Percentiles rank a stretch among this genome's conserved stretches.
These are phyloP conservation scores for Pipistrellus pipistrellus DNA, from an alignment of 2,797 vertebrate species.

Conservation along the genomic window DNA sequence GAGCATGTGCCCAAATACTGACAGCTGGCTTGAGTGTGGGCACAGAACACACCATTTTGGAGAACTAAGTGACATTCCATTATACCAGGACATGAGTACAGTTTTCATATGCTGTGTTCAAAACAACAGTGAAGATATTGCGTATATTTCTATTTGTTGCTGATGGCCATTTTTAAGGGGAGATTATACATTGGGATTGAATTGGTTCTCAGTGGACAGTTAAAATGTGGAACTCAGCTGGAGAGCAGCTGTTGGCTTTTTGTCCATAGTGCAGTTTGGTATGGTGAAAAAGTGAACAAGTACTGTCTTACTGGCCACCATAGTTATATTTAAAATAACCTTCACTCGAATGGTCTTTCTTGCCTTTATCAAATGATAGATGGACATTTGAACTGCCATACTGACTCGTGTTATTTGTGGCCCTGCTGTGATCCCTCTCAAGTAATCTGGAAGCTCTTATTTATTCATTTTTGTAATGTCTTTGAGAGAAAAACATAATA, in stretches of 20 bases:
- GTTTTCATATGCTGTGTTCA: not conserved
- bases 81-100: not conserved
- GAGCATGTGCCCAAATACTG: not conserved
- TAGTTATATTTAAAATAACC: not conserved
- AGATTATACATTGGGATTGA: not conserved
- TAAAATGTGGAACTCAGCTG: not conserved
- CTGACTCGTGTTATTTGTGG: not conserved
- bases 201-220: not conserved
- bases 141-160: not conserved
- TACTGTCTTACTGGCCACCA: not conserved
- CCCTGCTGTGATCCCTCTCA: slow-evolving; percentile 5
- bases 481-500: slow-evolving; percentile 48
- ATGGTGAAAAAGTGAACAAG: not conserved
- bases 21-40: slow-evolving; percentile 16
- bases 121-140: not conserved
- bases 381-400: not conserved
- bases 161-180: not conserved
- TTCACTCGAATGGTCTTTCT: not conserved
- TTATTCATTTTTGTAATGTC: slow-evolving; percentile 66
- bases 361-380: not conserved
- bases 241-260: not conserved
- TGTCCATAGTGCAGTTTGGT: not conserved
- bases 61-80: slow-evolving; percentile 23
- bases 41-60: not conserved
- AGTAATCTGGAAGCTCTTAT: slow-evolving; percentile 50